These are phyloP conservation scores for Nymphalis urticae DNA, from an alignment of 2,888 invertebrate species.

Conservation along the genomic window DNA sequence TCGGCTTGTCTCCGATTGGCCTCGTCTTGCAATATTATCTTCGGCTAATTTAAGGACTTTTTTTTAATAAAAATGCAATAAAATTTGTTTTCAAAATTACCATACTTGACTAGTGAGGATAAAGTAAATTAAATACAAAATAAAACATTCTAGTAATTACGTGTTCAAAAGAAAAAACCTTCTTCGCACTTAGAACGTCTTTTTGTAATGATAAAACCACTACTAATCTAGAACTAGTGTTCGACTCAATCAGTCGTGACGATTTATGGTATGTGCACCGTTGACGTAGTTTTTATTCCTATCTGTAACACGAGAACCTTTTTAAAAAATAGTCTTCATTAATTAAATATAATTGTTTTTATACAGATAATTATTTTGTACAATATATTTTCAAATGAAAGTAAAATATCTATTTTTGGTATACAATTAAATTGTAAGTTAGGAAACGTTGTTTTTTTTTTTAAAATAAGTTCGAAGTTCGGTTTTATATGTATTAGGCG, in stretches of 20 bases:
- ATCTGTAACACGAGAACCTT: not conserved
- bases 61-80: not conserved
- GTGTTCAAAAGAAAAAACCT: not conserved
- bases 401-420: not conserved
- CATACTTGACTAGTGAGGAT: not conserved
- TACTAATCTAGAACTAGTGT: not conserved
- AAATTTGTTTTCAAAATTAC: not conserved
- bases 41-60: conserved; percentile 32
- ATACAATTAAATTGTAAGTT: no score
- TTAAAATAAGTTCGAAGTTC: no score
- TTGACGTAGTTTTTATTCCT: not conserved
- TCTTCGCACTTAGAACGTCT: conserved; percentile 3
- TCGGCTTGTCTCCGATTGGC: conserved; percentile 54
- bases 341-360: not conserved
- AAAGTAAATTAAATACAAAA: no score
- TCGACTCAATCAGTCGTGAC: conserved; percentile 6
- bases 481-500: no score
- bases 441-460: no score
- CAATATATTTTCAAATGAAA: no score
- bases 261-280: conserved; percentile 2
- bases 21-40: conserved; percentile 60
- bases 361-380: no score
- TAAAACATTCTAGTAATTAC: no score
- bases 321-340: not conserved
- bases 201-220: conserved; percentile 8